Percentiles rank a stretch among this genome's conserved stretches.
Evolutionary conservation across 1,140 invertebrate species (phyloP).

Genomic region (Meteorus sp.): DNA sequence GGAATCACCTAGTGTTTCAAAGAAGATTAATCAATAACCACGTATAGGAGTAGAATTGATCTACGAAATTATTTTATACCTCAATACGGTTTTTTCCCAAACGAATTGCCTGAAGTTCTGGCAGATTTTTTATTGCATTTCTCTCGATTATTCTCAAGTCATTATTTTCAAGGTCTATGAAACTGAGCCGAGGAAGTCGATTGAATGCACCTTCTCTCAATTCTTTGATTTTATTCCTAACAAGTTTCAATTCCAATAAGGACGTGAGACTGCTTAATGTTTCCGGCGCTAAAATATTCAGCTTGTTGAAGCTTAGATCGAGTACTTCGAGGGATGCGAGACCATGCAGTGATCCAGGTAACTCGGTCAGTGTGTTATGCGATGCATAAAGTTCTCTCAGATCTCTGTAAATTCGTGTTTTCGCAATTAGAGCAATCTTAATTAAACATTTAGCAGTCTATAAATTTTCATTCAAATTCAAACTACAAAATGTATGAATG

Average conservation of each 20-base stretch:
- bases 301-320: conserved; percentile 78
- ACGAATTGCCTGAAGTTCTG: conserved; percentile 75
- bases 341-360: conserved; percentile 71
- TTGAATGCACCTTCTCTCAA: conserved; percentile 72
- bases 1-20: conserved; percentile 59
- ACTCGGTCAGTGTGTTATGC: conserved; percentile 73
- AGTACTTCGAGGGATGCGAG: conserved; percentile 70
- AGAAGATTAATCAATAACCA: not conserved
- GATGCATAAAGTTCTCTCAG: conserved; percentile 77
- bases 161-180: conserved; percentile 80
- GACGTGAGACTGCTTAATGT: conserved; percentile 68
- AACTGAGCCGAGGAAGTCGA: conserved; percentile 69
- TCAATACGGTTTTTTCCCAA: conserved; percentile 75
- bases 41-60: not conserved
- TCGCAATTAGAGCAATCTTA: not conserved
- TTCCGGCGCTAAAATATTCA: conserved; percentile 70
- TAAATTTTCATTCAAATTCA: too few relatives aligned
- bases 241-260: conserved; percentile 69
- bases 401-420: conserved; percentile 54
- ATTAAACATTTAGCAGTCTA: not conserved
- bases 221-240: conserved; percentile 75
- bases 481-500: too few relatives aligned
- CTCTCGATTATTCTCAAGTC: conserved; percentile 76
- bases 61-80: conserved; percentile 53
- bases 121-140: conserved; percentile 75